A percentile compares a stretch with the other conserved stretches of the same genome.
phyloP scores from a whole-genome alignment of 2,797 vertebrate genomes.

The Champsocephalus esox region DNA sequence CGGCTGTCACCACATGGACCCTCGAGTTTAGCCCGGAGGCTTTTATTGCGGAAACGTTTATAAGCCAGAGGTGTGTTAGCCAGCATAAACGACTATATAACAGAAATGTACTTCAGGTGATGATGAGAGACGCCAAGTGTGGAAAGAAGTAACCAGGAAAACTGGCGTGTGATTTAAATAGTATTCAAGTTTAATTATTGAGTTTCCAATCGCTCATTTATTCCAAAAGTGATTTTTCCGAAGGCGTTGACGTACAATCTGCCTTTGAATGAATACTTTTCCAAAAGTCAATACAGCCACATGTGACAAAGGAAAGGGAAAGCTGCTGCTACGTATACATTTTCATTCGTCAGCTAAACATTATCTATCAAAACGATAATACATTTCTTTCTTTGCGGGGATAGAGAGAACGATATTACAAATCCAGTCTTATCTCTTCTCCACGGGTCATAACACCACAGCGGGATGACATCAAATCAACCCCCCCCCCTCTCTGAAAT shows the following conservation, averaged over 20 bases:
- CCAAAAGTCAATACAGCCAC: slow-evolving; percentile 11
- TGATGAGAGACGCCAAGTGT: background rate
- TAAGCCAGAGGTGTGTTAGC: background rate
- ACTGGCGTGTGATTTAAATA: slow-evolving; percentile 3
- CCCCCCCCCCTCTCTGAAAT: slow-evolving; percentile 5
- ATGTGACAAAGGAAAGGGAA: background rate
- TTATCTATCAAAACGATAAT: background rate
- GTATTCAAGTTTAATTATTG: slow-evolving; percentile 4
- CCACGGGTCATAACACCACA: slow-evolving; percentile 7
- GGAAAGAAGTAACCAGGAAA: slow-evolving; percentile 31
- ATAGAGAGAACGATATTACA: slow-evolving; percentile 15
- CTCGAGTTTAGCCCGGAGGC: slow-evolving; percentile 8
- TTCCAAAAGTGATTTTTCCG: slow-evolving; percentile 27
- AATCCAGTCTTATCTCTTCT: slow-evolving; percentile 10
- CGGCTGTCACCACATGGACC: slow-evolving; percentile 17
- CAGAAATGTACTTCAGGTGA: slow-evolving; percentile 6
- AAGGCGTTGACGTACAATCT: background rate
- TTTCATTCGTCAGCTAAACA: slow-evolving; percentile 16
- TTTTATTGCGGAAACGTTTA: slow-evolving; percentile 47
- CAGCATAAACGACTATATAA: background rate
- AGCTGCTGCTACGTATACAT: background rate
- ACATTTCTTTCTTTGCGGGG: background rate
- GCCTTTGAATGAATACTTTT: slow-evolving; percentile 7
- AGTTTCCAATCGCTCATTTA: slow-evolving; percentile 35
- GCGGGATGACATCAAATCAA: slow-evolving; percentile 17